Conservation (phyloP, 2,797 vertebrate species). For the Pampus argenteus region DNA sequence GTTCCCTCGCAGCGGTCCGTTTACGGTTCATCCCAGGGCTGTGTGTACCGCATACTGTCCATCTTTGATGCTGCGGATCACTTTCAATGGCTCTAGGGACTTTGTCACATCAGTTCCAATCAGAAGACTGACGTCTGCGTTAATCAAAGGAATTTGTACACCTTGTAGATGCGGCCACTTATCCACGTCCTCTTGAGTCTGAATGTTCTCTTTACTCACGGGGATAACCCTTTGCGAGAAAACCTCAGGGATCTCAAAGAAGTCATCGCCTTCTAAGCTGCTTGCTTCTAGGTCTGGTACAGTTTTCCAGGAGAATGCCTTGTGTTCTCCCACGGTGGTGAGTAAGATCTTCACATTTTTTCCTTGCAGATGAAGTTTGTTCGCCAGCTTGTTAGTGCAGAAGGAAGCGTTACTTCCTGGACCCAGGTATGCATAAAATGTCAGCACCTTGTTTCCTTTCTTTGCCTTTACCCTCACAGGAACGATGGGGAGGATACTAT, state of each 20-base stretch:
- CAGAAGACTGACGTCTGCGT: not conserved
- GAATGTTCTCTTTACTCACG: constrained; percentile 1
- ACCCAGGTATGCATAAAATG: constrained; percentile 4
- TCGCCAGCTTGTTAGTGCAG: constrained; percentile 7
- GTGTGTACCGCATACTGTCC: not conserved
- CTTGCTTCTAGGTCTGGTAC: constrained; percentile 1
- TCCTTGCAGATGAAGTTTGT: not conserved
- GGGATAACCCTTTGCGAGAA: not conserved
- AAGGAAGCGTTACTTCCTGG: not conserved
- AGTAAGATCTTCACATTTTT: constrained; percentile 1
- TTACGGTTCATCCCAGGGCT: not conserved
- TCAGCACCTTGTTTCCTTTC: constrained; percentile 2
- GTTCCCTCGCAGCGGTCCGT: not conserved
- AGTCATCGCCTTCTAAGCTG: not conserved
- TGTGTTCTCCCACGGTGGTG: constrained; percentile 6
- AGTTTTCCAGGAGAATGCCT: not conserved
- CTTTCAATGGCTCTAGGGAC: not conserved
- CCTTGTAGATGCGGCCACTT: not conserved
- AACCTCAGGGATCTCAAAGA: not conserved
- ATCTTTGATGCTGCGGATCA: constrained; percentile 3
- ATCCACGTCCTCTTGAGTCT: not conserved
- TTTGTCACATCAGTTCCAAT: constrained; percentile 1
- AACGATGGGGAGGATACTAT: not conserved
- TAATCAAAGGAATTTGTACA: not conserved
- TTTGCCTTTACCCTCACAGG: not conserved